phyloP scores from a whole-genome alignment of 2,113 vertebrate genomes.

The Nycticryphes semicollaris region DNA sequence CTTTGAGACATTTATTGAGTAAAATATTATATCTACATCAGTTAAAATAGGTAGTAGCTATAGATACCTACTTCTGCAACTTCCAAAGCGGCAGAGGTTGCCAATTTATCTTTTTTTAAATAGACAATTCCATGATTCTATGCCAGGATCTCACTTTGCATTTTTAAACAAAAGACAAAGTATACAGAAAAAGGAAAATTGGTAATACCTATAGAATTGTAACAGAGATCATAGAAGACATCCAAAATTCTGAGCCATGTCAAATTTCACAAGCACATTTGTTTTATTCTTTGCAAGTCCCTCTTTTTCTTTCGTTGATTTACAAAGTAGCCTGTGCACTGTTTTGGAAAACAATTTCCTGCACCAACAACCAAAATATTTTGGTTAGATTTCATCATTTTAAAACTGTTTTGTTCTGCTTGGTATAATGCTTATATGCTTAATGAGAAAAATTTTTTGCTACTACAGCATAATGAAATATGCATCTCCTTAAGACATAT shows the following conservation, averaged over 20 bases:
- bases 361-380: conserved; percentile 17
- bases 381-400: background rate
- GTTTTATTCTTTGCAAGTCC: background rate
- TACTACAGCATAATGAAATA: conserved; percentile 9
- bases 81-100: background rate
- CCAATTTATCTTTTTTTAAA: background rate
- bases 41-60: background rate
- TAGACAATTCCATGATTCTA: too few relatives aligned
- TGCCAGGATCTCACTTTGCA: background rate
- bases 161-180: background rate
- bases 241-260: background rate
- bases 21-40: background rate
- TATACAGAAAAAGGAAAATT: background rate
- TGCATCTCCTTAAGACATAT: background rate
- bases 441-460: conserved; percentile 27
- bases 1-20: background rate
- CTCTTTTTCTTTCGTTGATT: background rate
- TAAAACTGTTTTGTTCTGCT: conserved; percentile 8
- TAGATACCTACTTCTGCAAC: background rate
- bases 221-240: background rate
- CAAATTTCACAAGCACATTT: background rate
- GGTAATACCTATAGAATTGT: background rate
- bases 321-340: background rate
- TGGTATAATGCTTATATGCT: background rate
- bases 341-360: conserved; percentile 37